Conservation (phyloP, 2,113 vertebrate genomes). For the Callipepla californica region DNA sequence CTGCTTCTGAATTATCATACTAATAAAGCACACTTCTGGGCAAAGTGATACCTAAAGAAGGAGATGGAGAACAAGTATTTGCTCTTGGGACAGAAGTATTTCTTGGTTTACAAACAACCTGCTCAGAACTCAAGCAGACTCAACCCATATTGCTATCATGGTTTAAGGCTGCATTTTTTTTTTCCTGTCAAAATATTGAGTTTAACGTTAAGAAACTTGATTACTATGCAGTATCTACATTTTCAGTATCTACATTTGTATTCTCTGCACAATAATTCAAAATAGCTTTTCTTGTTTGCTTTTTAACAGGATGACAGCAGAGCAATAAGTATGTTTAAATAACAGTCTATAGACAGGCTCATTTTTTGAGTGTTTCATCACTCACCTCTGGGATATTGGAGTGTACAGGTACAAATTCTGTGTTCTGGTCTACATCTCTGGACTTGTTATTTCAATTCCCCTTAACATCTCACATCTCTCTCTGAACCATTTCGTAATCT, state of each 20-base stretch:
- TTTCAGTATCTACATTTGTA: neutral
- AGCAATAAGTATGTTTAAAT: neutral
- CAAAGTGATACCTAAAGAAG: neutral
- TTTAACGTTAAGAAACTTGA: neutral
- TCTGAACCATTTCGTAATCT: neutral
- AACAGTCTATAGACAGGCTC: neutral
- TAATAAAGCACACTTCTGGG: neutral
- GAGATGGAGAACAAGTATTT: neutral
- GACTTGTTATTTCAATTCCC: rapidly evolving
- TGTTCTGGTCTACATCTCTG: neutral
- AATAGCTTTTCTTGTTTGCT: neutral
- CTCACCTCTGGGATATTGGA: neutral
- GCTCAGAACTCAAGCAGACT: neutral
- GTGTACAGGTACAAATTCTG: neutral
- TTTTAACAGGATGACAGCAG: neutral
- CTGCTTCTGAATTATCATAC: neutral
- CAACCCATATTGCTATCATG: neutral
- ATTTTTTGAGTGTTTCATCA: neutral
- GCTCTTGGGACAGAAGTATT: neutral
- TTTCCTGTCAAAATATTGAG: neutral
- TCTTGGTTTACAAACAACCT: neutral
- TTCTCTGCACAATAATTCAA: neutral
- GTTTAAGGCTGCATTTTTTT: neutral
- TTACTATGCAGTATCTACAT: rapidly evolving
- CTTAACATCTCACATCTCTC: rapidly evolving